Conservation (phyloP, 2,888 invertebrate species). For the Plebejus argus region DNA sequence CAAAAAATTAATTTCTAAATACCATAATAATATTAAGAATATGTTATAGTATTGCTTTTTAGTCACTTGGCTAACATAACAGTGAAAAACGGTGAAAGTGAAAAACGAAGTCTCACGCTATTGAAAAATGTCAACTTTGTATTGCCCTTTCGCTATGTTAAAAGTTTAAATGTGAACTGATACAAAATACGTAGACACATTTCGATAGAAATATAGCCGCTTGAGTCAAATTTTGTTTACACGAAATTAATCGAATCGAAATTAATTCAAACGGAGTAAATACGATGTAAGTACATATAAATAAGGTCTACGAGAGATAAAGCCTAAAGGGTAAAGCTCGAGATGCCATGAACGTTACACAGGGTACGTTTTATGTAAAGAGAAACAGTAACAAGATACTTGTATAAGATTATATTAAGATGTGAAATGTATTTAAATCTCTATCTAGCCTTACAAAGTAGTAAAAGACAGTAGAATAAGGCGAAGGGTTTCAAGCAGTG, state of each 20-base stretch:
- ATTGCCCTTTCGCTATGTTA: no score
- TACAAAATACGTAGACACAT: no score
- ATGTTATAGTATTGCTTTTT: no score
- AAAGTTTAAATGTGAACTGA: no score
- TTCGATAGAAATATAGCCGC: no score
- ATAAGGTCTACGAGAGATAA: conserved; percentile 47
- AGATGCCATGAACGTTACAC: conserved; percentile 60
- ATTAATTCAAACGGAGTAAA: background rate
- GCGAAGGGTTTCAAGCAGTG: conserved; percentile 67
- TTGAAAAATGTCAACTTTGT: no score
- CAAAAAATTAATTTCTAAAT: background rate
- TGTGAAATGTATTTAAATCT: conserved; percentile 42
- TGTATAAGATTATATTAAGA: conserved; percentile 29
- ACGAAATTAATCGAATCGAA: no score
- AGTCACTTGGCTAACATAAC: background rate
- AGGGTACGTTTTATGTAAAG: conserved; percentile 39
- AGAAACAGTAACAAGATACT: conserved; percentile 29
- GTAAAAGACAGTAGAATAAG: conserved; percentile 60
- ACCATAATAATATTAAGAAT: background rate
- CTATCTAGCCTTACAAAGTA: conserved; percentile 59
- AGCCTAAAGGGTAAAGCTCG: conserved; percentile 76
- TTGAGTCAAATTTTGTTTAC: no score
- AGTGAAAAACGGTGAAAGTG: no score
- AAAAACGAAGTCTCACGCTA: no score
- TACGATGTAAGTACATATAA: conserved; percentile 33